phyloP scores from a whole-genome alignment of 1,140 invertebrate species.

The Tetramorium alpestre region DNA sequence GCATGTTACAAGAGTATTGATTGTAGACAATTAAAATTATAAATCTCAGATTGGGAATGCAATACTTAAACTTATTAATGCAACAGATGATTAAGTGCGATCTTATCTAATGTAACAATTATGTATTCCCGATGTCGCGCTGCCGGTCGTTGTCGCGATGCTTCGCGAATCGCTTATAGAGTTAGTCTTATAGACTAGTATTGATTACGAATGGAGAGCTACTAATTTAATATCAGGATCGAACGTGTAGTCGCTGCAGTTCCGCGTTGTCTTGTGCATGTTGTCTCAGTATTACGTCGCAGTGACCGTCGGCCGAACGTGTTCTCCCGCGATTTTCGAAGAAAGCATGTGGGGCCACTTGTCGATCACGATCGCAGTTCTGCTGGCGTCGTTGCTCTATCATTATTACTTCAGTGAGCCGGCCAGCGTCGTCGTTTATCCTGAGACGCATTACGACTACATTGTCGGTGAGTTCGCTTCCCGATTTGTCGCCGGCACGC shows the following conservation, averaged over 20 bases:
- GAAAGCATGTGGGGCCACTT: conserved; percentile 80
- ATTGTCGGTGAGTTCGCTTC: conserved; percentile 79
- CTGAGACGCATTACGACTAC: conserved; percentile 80
- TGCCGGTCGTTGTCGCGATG: conserved; percentile 20
- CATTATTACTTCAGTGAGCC: conserved; percentile 77
- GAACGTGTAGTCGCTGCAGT: conserved; percentile 50
- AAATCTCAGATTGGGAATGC: background rate
- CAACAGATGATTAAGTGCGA: background rate
- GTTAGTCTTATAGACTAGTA: conserved; percentile 55
- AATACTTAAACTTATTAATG: background rate
- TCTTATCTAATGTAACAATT: conserved; percentile 9
- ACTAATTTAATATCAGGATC: conserved; percentile 84
- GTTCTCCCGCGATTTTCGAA: conserved; percentile 37
- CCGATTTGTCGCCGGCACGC: background rate
- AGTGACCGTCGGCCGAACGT: conserved; percentile 29
- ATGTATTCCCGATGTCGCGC: background rate
- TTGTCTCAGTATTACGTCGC: conserved; percentile 48
- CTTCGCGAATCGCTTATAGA: conserved; percentile 30
- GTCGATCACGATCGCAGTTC: conserved; percentile 73
- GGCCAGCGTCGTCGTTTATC: conserved; percentile 78
- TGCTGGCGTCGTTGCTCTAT: conserved; percentile 78
- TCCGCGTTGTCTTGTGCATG: conserved; percentile 40
- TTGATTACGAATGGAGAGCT: conserved; percentile 67
- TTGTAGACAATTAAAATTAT: background rate
- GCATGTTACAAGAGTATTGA: background rate